Evolutionary conservation across 2,888 invertebrate species (phyloP).

Genomic region (Imbricaverruca yamaguchii): DNA sequence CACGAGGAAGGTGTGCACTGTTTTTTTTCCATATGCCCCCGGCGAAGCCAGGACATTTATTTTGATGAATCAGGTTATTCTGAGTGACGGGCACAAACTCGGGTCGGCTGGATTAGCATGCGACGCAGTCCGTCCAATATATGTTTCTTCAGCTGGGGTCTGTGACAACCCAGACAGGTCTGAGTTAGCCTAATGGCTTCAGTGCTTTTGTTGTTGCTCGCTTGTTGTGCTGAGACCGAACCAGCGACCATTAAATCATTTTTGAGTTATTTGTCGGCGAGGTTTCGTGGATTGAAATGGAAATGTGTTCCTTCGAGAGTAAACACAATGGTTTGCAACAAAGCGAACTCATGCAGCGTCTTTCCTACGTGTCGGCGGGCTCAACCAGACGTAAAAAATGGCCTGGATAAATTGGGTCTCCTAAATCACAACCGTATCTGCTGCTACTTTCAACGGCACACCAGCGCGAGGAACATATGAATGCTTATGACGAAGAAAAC

Average conservation of each 20-base stretch:
- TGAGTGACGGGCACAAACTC: not conserved
- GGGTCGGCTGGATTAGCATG: not conserved
- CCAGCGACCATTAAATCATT: not conserved
- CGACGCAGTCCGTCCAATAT: not conserved
- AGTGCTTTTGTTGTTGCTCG: constrained; percentile 11
- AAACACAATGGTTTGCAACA: constrained; percentile 4
- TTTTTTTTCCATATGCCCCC: too few species aligned
- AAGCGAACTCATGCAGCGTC: not conserved
- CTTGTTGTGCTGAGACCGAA: not conserved
- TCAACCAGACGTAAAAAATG: constrained; percentile 11
- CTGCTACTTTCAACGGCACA: not conserved
- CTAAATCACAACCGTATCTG: not conserved
- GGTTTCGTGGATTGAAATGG: constrained; percentile 6
- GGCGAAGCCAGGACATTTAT: too few species aligned
- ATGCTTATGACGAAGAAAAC: too few species aligned
- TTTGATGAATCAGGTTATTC: too few species aligned
- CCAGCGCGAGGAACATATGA: not conserved
- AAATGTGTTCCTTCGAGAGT: not conserved
- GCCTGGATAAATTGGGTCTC: not conserved
- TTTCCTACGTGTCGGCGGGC: not conserved
- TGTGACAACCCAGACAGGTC: not conserved
- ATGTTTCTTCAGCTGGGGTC: not conserved
- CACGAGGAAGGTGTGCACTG: too few species aligned
- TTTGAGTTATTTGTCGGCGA: constrained; percentile 14
- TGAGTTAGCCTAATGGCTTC: constrained; percentile 10